A percentile compares a stretch with the other conserved stretches of the same genome.
phyloP scores from a whole-genome alignment of 2,797 vertebrate species.

The Crocodylus rhombifer region DNA sequence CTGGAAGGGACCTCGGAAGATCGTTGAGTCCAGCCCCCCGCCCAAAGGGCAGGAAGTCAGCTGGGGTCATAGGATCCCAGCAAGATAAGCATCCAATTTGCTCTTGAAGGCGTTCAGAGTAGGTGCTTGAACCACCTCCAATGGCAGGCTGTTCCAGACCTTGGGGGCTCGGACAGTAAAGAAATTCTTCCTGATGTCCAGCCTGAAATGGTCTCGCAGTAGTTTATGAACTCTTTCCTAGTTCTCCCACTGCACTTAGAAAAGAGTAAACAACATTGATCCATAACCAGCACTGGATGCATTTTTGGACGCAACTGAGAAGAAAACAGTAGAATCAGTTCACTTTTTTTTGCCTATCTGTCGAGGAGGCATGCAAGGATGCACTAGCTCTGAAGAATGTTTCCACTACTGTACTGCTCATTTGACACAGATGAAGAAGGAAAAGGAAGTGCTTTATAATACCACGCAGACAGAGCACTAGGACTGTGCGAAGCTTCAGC shows the following conservation, averaged over 20 bases:
- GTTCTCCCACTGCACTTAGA: background rate
- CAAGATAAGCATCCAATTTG: no score
- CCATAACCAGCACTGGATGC: background rate
- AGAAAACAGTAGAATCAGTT: background rate
- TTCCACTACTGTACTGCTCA: background rate
- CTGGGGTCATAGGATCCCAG: no score
- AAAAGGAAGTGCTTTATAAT: background rate
- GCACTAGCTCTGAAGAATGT: background rate
- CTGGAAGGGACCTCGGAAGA: no score
- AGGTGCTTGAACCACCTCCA: no score
- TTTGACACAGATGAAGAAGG: background rate
- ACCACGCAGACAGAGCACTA: background rate
- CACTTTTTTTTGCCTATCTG: background rate
- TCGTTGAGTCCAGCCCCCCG: no score
- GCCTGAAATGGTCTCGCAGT: no score
- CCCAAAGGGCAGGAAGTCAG: no score
- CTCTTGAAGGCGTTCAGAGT: no score
- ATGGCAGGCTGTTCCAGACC: no score
- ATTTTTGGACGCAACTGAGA: background rate
- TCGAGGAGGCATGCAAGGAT: background rate
- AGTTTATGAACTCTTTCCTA: background rate
- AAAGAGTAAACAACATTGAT: background rate
- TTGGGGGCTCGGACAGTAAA: no score
- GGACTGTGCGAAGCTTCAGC: no score
- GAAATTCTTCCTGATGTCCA: no score